Evolutionary conservation across 2,113 vertebrate species (phyloP).

Genomic region (Enhydra lutris): DNA sequence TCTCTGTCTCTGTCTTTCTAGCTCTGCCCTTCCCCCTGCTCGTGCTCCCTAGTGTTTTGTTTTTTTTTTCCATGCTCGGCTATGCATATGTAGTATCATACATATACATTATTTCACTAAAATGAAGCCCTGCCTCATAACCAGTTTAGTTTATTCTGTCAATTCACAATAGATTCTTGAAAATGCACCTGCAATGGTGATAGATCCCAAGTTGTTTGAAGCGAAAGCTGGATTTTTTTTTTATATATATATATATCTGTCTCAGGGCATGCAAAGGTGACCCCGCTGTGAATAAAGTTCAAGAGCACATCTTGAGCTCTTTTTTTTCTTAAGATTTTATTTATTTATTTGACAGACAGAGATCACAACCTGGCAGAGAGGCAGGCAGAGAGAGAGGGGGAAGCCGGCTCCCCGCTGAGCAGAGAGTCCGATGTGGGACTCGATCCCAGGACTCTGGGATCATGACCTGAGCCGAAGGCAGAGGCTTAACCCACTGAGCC

Average conservation of each 20-base stretch:
- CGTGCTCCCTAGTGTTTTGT: not conserved
- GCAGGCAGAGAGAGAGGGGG: too few relatives aligned
- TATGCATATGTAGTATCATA: not conserved
- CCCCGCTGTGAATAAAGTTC: slow-evolving; percentile 12
- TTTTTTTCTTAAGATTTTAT: too few relatives aligned
- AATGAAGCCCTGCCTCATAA: not conserved
- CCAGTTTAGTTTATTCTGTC: not conserved
- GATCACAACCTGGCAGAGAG: too few relatives aligned
- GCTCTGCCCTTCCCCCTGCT: not conserved
- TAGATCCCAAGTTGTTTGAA: not conserved
- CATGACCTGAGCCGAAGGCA: too few relatives aligned
- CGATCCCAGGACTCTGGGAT: too few relatives aligned
- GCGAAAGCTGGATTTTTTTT: not conserved
- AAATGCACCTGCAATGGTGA: not conserved
- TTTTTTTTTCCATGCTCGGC: not conserved
- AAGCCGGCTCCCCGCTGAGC: too few relatives aligned
- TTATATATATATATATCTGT: not conserved
- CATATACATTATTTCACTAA: slow-evolving; percentile 14
- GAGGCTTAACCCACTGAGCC: too few relatives aligned
- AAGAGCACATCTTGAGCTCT: slow-evolving; percentile 33
- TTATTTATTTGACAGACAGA: too few relatives aligned
- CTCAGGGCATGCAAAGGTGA: not conserved
- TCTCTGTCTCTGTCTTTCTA: not conserved
- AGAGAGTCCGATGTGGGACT: too few relatives aligned
- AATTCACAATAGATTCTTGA: not conserved